Conservation (phyloP, 1,140 invertebrate species). For the Listronotus bonariensis region DNA sequence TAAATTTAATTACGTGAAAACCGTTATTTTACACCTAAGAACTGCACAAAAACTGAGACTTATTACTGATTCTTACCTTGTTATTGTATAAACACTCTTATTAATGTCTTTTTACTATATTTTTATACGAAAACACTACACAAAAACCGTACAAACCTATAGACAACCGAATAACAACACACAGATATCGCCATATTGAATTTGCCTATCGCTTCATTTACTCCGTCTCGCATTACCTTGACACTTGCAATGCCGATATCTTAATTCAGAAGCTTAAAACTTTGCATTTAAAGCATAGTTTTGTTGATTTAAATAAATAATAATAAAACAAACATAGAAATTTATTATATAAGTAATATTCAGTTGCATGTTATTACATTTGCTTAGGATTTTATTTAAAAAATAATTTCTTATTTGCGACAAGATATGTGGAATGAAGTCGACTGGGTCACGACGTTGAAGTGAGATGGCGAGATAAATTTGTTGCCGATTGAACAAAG, state of each 20-base stretch:
- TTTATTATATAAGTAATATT: neutral
- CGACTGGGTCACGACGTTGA: neutral
- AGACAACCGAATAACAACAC: constrained; percentile 20
- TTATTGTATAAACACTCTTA: too few species aligned
- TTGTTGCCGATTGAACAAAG: neutral
- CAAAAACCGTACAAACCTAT: constrained; percentile 14
- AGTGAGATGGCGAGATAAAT: neutral
- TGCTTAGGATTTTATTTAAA: too few species aligned
- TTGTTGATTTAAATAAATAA: neutral
- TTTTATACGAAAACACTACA: constrained; percentile 10
- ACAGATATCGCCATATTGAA: constrained; percentile 36
- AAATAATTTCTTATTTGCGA: neutral
- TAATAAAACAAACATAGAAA: neutral
- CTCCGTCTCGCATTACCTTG: constrained; percentile 17
- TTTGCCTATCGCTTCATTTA: constrained; percentile 18
- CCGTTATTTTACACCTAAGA: neutral
- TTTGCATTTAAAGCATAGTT: too few species aligned
- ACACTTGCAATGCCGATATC: neutral
- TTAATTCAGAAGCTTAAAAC: neutral
- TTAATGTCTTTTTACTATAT: neutral
- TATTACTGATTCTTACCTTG: too few species aligned
- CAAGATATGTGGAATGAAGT: neutral
- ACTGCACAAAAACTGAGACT: neutral
- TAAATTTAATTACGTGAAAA: neutral
- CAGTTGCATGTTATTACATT: neutral